These are phyloP conservation scores for Ailuropoda melanoleuca DNA, from an alignment of 2,113 vertebrate genomes.

Conservation along the genomic window DNA sequence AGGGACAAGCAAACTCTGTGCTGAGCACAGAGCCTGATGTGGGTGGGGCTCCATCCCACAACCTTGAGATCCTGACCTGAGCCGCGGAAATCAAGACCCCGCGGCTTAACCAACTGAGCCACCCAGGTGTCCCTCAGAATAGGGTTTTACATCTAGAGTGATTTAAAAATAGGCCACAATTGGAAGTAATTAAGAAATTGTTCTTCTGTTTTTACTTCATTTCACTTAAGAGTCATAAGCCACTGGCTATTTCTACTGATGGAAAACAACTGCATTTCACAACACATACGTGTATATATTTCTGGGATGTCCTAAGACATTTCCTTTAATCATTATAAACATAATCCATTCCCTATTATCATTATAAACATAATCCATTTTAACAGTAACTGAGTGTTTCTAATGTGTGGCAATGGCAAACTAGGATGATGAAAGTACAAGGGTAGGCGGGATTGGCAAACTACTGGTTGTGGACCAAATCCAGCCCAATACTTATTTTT, in stretches of 20 bases:
- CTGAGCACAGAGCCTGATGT: no score
- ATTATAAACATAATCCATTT: neutral
- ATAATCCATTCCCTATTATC: neutral
- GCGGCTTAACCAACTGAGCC: no score
- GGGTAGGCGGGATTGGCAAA: neutral
- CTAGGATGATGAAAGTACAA: neutral
- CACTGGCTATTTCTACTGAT: neutral
- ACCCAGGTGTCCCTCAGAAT: neutral
- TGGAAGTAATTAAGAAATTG: neutral
- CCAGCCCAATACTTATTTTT: neutral
- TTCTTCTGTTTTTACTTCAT: slow-evolving; percentile 18
- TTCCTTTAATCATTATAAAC: neutral
- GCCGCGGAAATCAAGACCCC: no score
- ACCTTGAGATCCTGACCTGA: no score
- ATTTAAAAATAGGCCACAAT: neutral
- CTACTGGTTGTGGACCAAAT: neutral
- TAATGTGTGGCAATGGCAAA: neutral
- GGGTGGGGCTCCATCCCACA: no score
- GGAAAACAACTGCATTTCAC: neutral
- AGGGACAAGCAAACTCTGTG: no score
- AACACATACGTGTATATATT: neutral
- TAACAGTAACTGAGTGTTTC: neutral
- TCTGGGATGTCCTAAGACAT: neutral
- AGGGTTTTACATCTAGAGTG: neutral
- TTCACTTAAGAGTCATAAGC: neutral